Base-by-base conservation (phyloP, 1,140 invertebrate genomes). In the Tyrophagus putrescentiae region DNA sequence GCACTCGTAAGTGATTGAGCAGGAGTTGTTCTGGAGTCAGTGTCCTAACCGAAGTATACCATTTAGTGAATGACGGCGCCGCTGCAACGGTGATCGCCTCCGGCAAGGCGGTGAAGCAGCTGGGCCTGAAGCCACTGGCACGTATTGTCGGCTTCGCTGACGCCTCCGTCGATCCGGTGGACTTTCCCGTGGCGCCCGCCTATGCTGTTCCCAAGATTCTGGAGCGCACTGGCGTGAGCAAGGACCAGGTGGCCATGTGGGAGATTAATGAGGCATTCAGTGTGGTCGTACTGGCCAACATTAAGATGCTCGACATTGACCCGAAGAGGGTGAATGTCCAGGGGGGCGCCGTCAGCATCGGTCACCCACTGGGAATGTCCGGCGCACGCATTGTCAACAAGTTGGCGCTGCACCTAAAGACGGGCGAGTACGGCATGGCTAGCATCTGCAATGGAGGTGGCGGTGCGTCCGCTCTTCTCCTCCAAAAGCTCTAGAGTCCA, bases 211-310 rank as follows among this genome's bases (percentile, higher is more conserved):
- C 86, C 33, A 89, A 87, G 67, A 82, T 83, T 36, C 39, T 98
- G 60, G 70, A 85, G 72, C 81, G 81, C 63, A 81, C 82, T 64
- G 85, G 85, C 56, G 72, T 96, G 0, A 83, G 81, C 31, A 85
- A 85, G 67, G 80, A 90, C 48, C 90, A 98, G 70, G 81, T 99
- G 57, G 80, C 86, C 27, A 72, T 94, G 67, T 99, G 91, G 87
- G 96, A 99, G 76, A 85, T 99, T 23, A 99, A 99, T 72, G 96
- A 99, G 79, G 96, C 95, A 1, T 99, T 99, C 71, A 94, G 91
- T 72, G 83, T 90, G 34, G 96, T 98, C 18, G 87, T 84, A 42
- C 70, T 98, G 21, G 94, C 92, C 25, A 95, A 94, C 72, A 85
- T 92, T 65, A 85, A 92, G 73, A 73, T 88, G 64, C 71, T 97